Evolutionary conservation across 2,113 vertebrate genomes (phyloP).

Genomic region (Solea senegalensis): DNA sequence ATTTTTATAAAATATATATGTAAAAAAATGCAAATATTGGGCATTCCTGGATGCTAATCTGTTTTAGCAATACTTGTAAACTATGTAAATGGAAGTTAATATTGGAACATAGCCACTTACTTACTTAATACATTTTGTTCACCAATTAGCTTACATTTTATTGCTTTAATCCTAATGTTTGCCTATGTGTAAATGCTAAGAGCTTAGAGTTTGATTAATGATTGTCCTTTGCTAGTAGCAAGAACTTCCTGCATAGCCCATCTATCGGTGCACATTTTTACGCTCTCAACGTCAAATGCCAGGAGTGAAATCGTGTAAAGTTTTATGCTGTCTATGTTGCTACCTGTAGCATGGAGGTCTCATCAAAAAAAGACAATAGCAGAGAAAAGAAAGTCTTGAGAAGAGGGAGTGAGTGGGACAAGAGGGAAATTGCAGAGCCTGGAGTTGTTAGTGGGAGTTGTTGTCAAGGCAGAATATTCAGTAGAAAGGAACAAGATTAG

Average conservation of each 20-base stretch:
- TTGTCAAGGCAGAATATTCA: slow-evolving; percentile 25
- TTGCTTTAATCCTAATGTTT: too few species aligned
- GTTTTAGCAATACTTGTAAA: too few species aligned
- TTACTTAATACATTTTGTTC: too few species aligned
- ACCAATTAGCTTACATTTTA: too few species aligned
- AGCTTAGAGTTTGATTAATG: slow-evolving; percentile 16
- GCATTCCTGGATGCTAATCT: too few species aligned
- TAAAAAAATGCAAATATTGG: too few species aligned
- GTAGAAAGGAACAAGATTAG: slow-evolving; percentile 10
- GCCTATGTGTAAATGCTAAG: too few species aligned
- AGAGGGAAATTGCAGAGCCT: slow-evolving; percentile 18
- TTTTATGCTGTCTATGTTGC: slow-evolving; percentile 52
- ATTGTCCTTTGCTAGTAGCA: slow-evolving; percentile 7
- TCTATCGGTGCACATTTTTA: neutral
- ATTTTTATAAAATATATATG: too few species aligned
- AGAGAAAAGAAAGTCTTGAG: slow-evolving; percentile 14
- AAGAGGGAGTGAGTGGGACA: slow-evolving; percentile 10
- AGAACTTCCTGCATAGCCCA: slow-evolving; percentile 9
- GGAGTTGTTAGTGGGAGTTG: slow-evolving; percentile 15
- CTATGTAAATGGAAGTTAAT: too few species aligned
- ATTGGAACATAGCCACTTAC: too few species aligned
- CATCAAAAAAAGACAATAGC: slow-evolving; percentile 37
- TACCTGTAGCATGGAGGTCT: slow-evolving; percentile 58
- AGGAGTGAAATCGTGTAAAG: slow-evolving; percentile 40
- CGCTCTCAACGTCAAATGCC: slow-evolving; percentile 53